These are phyloP conservation scores for Boloria selene DNA, from an alignment of 2,888 invertebrate genomes.

Conservation along the genomic window DNA sequence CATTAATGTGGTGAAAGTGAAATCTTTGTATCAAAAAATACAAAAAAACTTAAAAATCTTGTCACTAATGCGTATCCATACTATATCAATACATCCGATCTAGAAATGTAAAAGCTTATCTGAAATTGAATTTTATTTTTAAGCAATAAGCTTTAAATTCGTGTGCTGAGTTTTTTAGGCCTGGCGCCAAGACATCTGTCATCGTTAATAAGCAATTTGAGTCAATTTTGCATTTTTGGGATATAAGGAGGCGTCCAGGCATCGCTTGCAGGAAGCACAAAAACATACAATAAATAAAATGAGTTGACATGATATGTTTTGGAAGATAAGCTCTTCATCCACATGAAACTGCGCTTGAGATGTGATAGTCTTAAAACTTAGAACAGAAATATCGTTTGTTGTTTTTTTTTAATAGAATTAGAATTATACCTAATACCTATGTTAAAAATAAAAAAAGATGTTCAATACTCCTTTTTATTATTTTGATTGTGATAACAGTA, in stretches of 20 bases:
- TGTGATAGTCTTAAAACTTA: neutral
- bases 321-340: neutral
- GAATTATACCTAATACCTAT: no score
- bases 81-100: conserved; percentile 78
- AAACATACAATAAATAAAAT: conserved; percentile 76
- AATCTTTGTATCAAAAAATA: conserved; percentile 1
- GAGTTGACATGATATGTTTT: conserved; percentile 61
- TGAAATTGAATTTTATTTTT: conserved; percentile 45
- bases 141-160: conserved; percentile 47
- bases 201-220: conserved; percentile 82
- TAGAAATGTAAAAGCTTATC: conserved; percentile 50
- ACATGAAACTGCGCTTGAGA: neutral
- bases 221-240: conserved; percentile 80
- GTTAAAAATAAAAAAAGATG: no score
- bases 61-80: conserved; percentile 77
- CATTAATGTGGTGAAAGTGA: conserved; percentile 48
- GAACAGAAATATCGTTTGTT: no score
- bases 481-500: no score
- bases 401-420: no score
- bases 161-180: conserved; percentile 31
- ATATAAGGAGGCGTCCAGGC: conserved; percentile 71
- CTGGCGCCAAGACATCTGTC: conserved; percentile 81
- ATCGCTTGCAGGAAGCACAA: conserved; percentile 77
- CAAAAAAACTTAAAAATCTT: conserved; percentile 48
- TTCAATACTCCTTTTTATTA: no score